phyloP scores from a whole-genome alignment of 2,888 invertebrate species.

The Orthonevra nobilis region DNA sequence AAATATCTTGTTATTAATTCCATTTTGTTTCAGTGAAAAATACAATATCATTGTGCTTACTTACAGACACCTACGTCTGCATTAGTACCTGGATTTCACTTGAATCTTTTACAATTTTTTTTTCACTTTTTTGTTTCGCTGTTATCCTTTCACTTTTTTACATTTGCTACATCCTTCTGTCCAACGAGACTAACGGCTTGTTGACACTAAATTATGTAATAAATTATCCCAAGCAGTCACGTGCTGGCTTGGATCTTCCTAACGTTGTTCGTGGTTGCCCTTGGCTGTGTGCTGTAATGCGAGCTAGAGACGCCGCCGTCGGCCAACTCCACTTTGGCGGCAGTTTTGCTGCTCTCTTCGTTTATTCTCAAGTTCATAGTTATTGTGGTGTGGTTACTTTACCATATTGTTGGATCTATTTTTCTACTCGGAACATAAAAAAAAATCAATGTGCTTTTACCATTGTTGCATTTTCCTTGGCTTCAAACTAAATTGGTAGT shows the following conservation, averaged over 20 bases:
- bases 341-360: slow-evolving; percentile 50
- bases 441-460: slow-evolving; percentile 19
- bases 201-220: slow-evolving; percentile 70
- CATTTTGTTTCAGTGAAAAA: neutral
- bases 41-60: slow-evolving; percentile 48
- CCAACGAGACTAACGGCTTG: slow-evolving; percentile 69
- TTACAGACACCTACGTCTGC: slow-evolving; percentile 62
- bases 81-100: slow-evolving; percentile 30
- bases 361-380: slow-evolving; percentile 41
- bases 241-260: slow-evolving; percentile 50
- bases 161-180: slow-evolving; percentile 64
- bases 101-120: slow-evolving; percentile 28
- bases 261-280: neutral
- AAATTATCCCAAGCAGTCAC: slow-evolving; percentile 64
- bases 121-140: slow-evolving; percentile 13
- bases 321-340: slow-evolving; percentile 45
- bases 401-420: neutral
- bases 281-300: slow-evolving; percentile 38
- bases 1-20: neutral
- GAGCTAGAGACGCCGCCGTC: slow-evolving; percentile 14
- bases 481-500: neutral
- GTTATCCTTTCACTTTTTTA: slow-evolving; percentile 30
- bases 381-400: neutral
- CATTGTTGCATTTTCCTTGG: neutral
- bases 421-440: too few species aligned